Evolutionary conservation across 1,140 invertebrate species (phyloP).

Genomic region (Halotydeus destructor): DNA sequence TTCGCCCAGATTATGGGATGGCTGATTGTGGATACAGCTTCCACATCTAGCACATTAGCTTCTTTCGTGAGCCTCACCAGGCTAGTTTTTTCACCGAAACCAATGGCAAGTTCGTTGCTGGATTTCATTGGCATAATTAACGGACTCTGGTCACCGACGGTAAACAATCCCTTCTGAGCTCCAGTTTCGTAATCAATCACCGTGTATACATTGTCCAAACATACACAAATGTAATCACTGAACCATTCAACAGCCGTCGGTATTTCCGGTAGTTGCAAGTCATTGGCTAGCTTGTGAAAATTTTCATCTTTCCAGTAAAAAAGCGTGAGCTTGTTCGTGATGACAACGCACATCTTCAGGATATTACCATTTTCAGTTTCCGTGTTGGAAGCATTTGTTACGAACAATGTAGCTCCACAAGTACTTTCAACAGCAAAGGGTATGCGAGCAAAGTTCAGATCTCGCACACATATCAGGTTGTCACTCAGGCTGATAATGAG

Average conservation of each 20-base stretch:
- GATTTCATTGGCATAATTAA: conserved; percentile 53
- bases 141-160: conserved; percentile 58
- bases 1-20: conserved; percentile 62
- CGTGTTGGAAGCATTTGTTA: conserved; percentile 44
- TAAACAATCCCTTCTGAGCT: conserved; percentile 54
- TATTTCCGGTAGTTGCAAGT: conserved; percentile 56
- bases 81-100: conserved; percentile 63
- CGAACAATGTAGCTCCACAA: conserved; percentile 68
- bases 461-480: conserved; percentile 55
- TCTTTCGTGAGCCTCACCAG: too few relatives aligned
- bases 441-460: too few relatives aligned
- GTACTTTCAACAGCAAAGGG: too few relatives aligned
- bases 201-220: conserved; percentile 59
- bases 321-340: conserved; percentile 61
- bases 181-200: conserved; percentile 42
- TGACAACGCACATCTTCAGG: conserved; percentile 64
- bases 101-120: conserved; percentile 47
- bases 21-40: conserved; percentile 41
- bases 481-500: conserved; percentile 66
- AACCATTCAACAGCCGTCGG: conserved; percentile 70
- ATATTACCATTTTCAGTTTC: conserved; percentile 40
- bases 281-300: conserved; percentile 45
- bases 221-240: conserved; percentile 53
- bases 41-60: conserved; percentile 52
- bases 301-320: conserved; percentile 71